phyloP scores from a whole-genome alignment of 2,888 invertebrate genomes.

The Standfussiana lucernea region DNA sequence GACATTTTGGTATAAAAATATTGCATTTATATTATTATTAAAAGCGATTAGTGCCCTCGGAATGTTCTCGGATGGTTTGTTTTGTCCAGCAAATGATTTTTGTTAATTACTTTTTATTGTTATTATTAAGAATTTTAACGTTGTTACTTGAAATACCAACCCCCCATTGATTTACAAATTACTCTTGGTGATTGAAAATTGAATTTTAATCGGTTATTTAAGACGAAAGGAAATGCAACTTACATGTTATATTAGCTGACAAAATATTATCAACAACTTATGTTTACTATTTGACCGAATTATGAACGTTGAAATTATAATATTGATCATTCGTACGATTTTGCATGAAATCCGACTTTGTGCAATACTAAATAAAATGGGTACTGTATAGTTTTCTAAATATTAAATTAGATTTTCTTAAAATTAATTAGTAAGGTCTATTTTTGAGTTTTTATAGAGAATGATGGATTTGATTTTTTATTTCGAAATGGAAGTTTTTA shows the following conservation, averaged over 20 bases:
- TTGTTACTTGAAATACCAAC: conserved; percentile 87
- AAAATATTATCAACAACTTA: conserved; percentile 43
- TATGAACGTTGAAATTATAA: conserved; percentile 58
- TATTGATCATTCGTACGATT: conserved; percentile 80
- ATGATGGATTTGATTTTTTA: conserved; percentile 77
- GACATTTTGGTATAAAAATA: conserved; percentile 85
- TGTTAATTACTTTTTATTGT: conserved; percentile 90
- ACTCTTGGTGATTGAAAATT: conserved; percentile 68
- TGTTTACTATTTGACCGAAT: conserved; percentile 61
- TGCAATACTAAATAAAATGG: conserved; percentile 86
- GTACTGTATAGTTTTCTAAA: conserved; percentile 82
- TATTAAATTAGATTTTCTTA: conserved; percentile 79
- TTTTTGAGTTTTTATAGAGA: conserved; percentile 78
- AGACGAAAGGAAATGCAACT: conserved; percentile 57
- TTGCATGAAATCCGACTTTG: conserved; percentile 84
- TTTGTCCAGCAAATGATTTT: conserved; percentile 84
- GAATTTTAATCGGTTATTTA: conserved; percentile 54
- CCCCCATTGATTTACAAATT: conserved; percentile 73
- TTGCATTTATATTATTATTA: conserved; percentile 87
- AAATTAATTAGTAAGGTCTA: conserved; percentile 79
- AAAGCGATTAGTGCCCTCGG: conserved; percentile 80
- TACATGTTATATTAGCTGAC: conserved; percentile 50
- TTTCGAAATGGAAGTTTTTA: conserved; percentile 67
- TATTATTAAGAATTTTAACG: conserved; percentile 90
- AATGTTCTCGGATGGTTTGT: conserved; percentile 88